Evolutionary conservation across 53 echinoderm and acorn worm genomes (phyloP).

Genomic region (Actinopyga echinites): DNA sequence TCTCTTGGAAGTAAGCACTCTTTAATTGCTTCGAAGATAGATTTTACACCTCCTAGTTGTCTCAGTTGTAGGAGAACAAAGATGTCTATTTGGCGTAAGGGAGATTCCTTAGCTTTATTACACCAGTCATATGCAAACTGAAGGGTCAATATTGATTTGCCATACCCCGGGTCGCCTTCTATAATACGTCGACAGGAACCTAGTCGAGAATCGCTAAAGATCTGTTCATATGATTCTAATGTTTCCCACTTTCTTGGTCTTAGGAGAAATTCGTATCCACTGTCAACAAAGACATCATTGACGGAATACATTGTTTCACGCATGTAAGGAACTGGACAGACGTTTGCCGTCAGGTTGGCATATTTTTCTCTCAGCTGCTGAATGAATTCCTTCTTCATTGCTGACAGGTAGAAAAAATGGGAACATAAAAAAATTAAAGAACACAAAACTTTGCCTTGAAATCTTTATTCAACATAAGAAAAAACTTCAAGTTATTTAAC

Average conservation of each 20-base stretch:
- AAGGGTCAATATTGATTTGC: background rate
- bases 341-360: background rate
- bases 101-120: background rate
- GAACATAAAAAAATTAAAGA: too few relatives aligned
- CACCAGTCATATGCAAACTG: constrained; percentile 32
- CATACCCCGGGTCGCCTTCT: constrained; percentile 10
- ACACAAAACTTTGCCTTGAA: too few relatives aligned
- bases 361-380: background rate
- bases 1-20: background rate
- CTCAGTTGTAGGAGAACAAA: background rate
- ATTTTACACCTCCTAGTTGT: constrained; percentile 3
- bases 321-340: constrained; percentile 5
- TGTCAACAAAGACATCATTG: background rate
- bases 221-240: background rate
- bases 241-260: background rate
- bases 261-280: background rate
- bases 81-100: background rate
- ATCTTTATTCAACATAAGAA: too few relatives aligned
- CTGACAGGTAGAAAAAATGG: too few relatives aligned
- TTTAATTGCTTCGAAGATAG: constrained; percentile 15
- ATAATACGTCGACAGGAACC: background rate
- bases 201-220: background rate
- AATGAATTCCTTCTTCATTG: background rate
- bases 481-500: too few relatives aligned
- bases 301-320: background rate